Evolutionary conservation across 2,888 invertebrate genomes (phyloP).

Genomic region (Empis livida): DNA sequence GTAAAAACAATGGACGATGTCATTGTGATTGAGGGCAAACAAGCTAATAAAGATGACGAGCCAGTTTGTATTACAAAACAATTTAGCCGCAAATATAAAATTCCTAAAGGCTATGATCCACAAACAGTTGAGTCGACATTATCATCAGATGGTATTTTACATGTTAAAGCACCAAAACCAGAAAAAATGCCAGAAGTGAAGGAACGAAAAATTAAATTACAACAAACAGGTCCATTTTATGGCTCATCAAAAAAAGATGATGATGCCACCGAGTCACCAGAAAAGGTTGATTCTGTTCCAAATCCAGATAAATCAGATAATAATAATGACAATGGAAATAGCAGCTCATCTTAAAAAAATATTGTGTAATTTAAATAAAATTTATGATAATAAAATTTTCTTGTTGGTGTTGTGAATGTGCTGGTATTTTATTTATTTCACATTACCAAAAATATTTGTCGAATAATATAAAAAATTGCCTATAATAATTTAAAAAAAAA

Average conservation of each 20-base stretch:
- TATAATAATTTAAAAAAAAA: no score
- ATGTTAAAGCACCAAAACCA: conserved; percentile 28
- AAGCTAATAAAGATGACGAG: conserved; percentile 22
- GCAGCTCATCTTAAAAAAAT: not conserved
- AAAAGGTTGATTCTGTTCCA: no score
- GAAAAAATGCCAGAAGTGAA: conserved; percentile 21
- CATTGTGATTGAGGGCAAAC: conserved; percentile 26
- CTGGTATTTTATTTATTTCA: no score
- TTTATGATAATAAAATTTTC: no score
- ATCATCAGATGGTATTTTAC: conserved; percentile 29
- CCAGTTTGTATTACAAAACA: conserved; percentile 27
- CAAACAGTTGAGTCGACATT: conserved; percentile 25
- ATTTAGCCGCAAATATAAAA: conserved; percentile 27
- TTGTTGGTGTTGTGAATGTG: no score
- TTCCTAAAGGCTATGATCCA: conserved; percentile 29
- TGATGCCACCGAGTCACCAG: not conserved
- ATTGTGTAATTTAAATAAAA: not conserved
- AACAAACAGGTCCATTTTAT: conserved; percentile 25
- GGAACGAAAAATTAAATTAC: conserved; percentile 26
- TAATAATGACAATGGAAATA: not conserved
- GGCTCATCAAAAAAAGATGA: not conserved
- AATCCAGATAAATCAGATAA: no score
- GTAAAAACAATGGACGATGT: conserved; percentile 28
- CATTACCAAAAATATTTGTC: no score
- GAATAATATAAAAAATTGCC: no score